phyloP scores from a whole-genome alignment of 2,113 vertebrate species.

The Ciconia maguari region DNA sequence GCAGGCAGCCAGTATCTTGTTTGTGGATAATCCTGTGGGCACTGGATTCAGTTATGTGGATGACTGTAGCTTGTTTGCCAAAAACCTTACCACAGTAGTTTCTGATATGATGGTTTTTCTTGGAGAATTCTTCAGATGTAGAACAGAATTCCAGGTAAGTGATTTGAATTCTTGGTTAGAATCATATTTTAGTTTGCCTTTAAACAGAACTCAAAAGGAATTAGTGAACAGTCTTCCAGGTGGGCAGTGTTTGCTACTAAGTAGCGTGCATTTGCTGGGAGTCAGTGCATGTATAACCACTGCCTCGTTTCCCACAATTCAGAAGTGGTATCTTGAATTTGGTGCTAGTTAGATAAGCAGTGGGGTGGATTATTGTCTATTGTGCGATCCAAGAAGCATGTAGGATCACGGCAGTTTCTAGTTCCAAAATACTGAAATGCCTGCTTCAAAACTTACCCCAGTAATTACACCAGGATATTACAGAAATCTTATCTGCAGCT shows the following conservation, averaged over 20 bases:
- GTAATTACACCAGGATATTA: neutral
- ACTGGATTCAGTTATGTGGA: conserved; percentile 92
- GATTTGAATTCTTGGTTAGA: neutral
- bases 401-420: neutral
- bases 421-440: neutral
- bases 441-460: neutral
- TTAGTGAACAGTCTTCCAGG: neutral
- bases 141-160: conserved; percentile 85
- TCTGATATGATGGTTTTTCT: conserved; percentile 93
- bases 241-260: neutral
- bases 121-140: conserved; percentile 78
- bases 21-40: conserved; percentile 96
- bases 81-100: conserved; percentile 80
- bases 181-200: neutral
- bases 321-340: neutral
- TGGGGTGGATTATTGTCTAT: neutral
- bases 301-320: neutral
- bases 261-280: neutral
- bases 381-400: accelerated
- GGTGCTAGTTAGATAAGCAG: neutral
- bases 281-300: neutral
- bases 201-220: neutral
- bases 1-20: conserved; percentile 86
- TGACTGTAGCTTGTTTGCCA: conserved; percentile 72
- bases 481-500: neutral